Conservation (phyloP, 2,888 invertebrate genomes). For the Acrobasis consociella region DNA sequence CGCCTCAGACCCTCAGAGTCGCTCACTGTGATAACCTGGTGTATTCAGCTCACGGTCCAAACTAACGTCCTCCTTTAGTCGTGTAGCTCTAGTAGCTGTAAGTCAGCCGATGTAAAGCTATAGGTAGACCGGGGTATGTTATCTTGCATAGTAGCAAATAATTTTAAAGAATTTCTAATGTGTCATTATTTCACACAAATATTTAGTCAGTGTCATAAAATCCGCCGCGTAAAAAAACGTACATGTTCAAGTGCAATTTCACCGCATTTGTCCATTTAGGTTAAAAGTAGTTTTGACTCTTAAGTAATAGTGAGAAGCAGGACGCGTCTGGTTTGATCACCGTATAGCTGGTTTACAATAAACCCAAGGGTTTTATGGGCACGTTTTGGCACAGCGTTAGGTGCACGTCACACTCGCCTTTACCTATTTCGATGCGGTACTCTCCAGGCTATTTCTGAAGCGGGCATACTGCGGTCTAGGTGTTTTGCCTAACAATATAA, state of each 20-base stretch:
- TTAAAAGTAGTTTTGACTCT: neutral
- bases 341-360: conserved; percentile 40
- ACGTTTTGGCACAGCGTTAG: conserved; percentile 50
- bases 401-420: conserved; percentile 44
- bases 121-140: too few relatives aligned
- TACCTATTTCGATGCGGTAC: conserved; percentile 50
- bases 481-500: conserved; percentile 59
- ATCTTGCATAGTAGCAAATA: too few relatives aligned
- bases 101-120: too few relatives aligned
- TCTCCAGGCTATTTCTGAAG: conserved; percentile 62
- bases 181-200: neutral
- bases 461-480: conserved; percentile 53
- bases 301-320: conserved; percentile 23
- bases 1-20: too few relatives aligned
- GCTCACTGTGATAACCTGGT: too few relatives aligned
- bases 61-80: too few relatives aligned
- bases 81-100: too few relatives aligned
- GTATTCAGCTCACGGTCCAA: too few relatives aligned
- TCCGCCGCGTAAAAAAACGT: neutral
- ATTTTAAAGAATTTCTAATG: neutral
- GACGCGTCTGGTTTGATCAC: conserved; percentile 9
- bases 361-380: conserved; percentile 47
- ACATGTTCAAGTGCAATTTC: neutral
- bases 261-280: neutral
- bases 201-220: neutral